Conservation (phyloP, 2,888 invertebrate genomes). For the Chrysodeixis includens region DNA sequence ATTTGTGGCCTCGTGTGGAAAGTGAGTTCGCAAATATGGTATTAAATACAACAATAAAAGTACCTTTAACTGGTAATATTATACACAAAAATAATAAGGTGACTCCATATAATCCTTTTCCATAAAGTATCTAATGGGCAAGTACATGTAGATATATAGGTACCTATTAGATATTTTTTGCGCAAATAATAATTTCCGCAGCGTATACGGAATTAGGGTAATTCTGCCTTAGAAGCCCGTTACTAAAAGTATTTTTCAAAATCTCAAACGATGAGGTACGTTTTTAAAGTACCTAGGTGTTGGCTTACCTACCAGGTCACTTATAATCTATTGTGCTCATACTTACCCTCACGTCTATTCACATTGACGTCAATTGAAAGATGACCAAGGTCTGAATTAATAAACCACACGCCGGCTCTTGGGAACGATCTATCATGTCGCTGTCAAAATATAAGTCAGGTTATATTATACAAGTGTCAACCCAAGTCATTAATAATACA, state of each 20-base stretch:
- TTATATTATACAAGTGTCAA: background rate
- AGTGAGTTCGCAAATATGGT: no score
- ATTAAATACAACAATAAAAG: background rate
- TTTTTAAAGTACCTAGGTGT: background rate
- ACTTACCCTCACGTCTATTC: slow-evolving; percentile 8
- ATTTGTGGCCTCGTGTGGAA: background rate
- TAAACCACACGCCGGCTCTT: slow-evolving; percentile 1
- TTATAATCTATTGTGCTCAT: slow-evolving; percentile 1
- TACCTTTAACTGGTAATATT: no score
- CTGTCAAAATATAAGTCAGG: slow-evolving; percentile 4
- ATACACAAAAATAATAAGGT: no score
- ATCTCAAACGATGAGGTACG: no score
- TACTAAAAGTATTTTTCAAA: no score
- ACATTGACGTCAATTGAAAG: slow-evolving; percentile 4
- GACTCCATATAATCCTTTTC: no score
- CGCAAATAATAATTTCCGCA: background rate
- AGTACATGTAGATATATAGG: no score
- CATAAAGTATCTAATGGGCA: no score
- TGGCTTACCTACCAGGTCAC: background rate
- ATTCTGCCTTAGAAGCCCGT: no score
- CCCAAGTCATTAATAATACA: background rate
- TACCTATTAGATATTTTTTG: no score
- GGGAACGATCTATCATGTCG: slow-evolving; percentile 2
- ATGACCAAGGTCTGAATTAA: slow-evolving; percentile 2
- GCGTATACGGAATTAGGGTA: background rate